Percentiles rank a stretch among this genome's conserved stretches.
Conservation (phyloP, 2,888 invertebrate species). For the Eurois occulta region DNA sequence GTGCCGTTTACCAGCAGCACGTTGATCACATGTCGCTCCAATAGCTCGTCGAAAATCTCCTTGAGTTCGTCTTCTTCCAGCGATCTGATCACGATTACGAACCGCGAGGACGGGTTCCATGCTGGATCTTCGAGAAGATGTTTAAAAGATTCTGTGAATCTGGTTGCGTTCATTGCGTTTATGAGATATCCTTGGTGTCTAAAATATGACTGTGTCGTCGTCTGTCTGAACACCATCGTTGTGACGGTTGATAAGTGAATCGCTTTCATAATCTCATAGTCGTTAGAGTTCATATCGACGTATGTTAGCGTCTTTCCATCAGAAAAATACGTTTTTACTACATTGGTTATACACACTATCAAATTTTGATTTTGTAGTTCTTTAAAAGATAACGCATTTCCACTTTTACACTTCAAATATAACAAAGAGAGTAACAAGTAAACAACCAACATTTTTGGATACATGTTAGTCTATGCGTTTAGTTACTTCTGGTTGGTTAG, state of each 20-base stretch:
- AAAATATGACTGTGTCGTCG: constrained; percentile 4
- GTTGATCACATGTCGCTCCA: constrained; percentile 70
- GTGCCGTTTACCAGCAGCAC: constrained; percentile 73
- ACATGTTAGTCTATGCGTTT: not conserved
- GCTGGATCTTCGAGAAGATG: constrained; percentile 62
- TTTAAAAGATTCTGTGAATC: constrained; percentile 63
- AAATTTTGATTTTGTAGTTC: not conserved
- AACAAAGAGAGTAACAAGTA: constrained; percentile 34
- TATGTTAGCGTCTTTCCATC: constrained; percentile 50
- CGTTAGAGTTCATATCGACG: constrained; percentile 46
- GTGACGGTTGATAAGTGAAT: constrained; percentile 51
- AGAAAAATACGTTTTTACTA: constrained; percentile 62
- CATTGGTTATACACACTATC: constrained; percentile 48
- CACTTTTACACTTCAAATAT: not conserved
- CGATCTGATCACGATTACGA: constrained; percentile 69
- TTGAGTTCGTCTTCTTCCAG: constrained; percentile 55
- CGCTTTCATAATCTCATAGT: constrained; percentile 50
- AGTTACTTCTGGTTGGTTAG: no score
- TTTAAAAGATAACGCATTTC: not conserved
- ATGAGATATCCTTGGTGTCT: constrained; percentile 70
- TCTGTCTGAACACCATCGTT: constrained; percentile 30
- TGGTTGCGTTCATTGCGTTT: constrained; percentile 47
- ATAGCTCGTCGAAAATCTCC: constrained; percentile 72
- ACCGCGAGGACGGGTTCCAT: constrained; percentile 75
- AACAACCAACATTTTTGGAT: constrained; percentile 52